Percentiles rank a stretch among this genome's conserved stretches.
Conservation (phyloP, 2,797 vertebrate species). For the Sebastes jordani region DNA sequence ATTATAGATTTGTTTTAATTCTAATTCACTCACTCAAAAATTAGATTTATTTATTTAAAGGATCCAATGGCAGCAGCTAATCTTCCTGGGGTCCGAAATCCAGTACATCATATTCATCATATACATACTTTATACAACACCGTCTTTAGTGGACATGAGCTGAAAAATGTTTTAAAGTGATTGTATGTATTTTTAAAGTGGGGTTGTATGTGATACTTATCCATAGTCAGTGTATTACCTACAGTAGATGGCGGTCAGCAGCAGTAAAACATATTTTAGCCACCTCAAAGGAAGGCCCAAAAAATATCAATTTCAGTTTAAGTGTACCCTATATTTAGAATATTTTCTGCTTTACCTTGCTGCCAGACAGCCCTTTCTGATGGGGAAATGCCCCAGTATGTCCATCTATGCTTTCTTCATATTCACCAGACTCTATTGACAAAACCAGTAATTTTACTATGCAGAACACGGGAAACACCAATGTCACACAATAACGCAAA, state of each 20-base stretch:
- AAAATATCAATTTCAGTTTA: background rate
- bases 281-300: background rate
- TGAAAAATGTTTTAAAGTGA: background rate
- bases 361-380: background rate
- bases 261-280: too few species aligned
- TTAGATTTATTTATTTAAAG: background rate
- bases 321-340: background rate
- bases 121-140: too few species aligned
- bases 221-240: background rate
- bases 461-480: background rate
- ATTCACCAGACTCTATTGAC: background rate
- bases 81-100: too few species aligned
- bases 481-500: background rate
- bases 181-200: background rate
- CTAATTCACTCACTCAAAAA: background rate
- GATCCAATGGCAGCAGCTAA: too few species aligned
- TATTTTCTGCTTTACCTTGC: background rate
- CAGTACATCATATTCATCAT: too few species aligned
- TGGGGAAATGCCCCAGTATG: background rate
- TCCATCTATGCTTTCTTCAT: background rate
- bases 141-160: background rate
- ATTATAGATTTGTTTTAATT: background rate
- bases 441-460: background rate
- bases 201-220: background rate
- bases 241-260: background rate